Percentiles rank a stretch among this genome's conserved stretches.
phyloP scores from a whole-genome alignment of 2,888 invertebrate species.

The Phragmatobia fuliginosa region DNA sequence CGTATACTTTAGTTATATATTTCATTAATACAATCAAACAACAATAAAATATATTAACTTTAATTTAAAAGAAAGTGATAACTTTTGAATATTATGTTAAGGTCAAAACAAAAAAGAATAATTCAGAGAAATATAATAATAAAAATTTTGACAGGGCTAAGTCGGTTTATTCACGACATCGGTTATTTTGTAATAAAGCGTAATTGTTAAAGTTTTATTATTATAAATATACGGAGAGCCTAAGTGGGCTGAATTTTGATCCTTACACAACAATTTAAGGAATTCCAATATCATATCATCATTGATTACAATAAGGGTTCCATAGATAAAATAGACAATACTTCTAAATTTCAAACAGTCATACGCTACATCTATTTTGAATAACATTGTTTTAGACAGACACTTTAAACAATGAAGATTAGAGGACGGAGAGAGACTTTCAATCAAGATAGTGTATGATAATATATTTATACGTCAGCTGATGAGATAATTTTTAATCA shows the following conservation, averaged over 20 bases:
- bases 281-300: not conserved
- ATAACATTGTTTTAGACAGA: conserved; percentile 33
- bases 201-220: no score
- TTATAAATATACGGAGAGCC: no score
- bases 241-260: no score
- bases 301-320: not conserved
- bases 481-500: conserved; percentile 44
- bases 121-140: not conserved
- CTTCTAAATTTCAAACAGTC: conserved; percentile 4
- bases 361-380: conserved; percentile 26
- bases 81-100: no score
- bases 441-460: conserved; percentile 69
- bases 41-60: no score
- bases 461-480: conserved; percentile 53
- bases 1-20: not conserved
- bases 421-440: conserved; percentile 55
- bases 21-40: not conserved
- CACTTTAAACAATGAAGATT: conserved; percentile 48
- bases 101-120: not conserved
- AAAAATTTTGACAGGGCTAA: not conserved
- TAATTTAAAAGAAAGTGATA: no score
- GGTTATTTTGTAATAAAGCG: not conserved
- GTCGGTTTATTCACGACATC: not conserved
- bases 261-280: not conserved
- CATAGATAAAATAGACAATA: not conserved